phyloP scores from a whole-genome alignment of 2,888 invertebrate species.

The Siphonodentalium dalli region DNA sequence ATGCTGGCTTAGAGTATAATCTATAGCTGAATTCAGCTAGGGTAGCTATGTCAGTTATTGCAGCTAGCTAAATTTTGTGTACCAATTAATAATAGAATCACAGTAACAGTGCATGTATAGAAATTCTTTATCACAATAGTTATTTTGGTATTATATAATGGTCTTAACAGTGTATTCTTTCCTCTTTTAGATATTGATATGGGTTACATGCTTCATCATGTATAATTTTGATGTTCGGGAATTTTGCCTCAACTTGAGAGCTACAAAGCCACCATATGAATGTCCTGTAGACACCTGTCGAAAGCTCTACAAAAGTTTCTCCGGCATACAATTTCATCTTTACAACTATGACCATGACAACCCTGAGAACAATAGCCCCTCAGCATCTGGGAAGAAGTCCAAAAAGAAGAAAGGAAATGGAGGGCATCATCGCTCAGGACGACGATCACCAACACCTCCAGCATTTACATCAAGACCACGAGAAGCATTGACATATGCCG shows the following conservation, averaged over 20 bases:
- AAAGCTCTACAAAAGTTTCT: slow-evolving; percentile 84
- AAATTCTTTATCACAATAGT: too few species aligned
- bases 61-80: too few species aligned
- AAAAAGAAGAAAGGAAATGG: slow-evolving; percentile 41
- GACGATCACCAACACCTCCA: slow-evolving; percentile 62
- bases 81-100: too few species aligned
- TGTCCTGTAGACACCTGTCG: slow-evolving; percentile 87
- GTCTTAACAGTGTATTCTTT: background rate
- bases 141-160: background rate
- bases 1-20: too few species aligned
- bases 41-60: too few species aligned
- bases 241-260: slow-evolving; percentile 82
- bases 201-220: slow-evolving; percentile 67
- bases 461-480: slow-evolving; percentile 58
- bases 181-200: background rate
- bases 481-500: slow-evolving; percentile 81
- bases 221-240: slow-evolving; percentile 86
- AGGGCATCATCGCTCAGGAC: slow-evolving; percentile 54
- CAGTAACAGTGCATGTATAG: too few species aligned
- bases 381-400: slow-evolving; percentile 67
- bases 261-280: slow-evolving; percentile 84
- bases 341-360: slow-evolving; percentile 86
- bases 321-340: slow-evolving; percentile 85
- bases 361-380: slow-evolving; percentile 48
- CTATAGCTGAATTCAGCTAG: too few species aligned